Conservation (phyloP, 2,888 invertebrate genomes). For the Xiphydria camelus region DNA sequence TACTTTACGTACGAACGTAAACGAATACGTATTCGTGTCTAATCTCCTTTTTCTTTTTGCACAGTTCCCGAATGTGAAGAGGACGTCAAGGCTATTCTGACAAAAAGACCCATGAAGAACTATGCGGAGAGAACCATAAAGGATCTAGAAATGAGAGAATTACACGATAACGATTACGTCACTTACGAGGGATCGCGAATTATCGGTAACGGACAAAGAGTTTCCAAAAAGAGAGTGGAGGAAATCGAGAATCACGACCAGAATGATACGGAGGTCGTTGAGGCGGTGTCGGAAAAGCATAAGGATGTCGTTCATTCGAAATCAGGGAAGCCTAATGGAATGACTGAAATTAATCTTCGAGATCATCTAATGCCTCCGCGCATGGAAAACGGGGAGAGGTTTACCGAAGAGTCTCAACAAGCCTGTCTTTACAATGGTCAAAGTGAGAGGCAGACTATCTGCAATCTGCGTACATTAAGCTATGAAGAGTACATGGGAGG, state of each 20-base stretch:
- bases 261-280: conserved; percentile 12
- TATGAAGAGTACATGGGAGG: conserved; percentile 49
- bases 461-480: conserved; percentile 35
- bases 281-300: not conserved
- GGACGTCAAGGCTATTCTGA: no score
- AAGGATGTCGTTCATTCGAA: conserved; percentile 9
- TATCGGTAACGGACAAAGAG: conserved; percentile 28
- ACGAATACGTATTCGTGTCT: no score
- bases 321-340: conserved; percentile 33
- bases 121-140: conserved; percentile 41
- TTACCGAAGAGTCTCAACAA: conserved; percentile 10
- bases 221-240: no score
- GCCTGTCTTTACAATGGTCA: conserved; percentile 30
- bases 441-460: conserved; percentile 26
- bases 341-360: conserved; percentile 21
- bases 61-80: no score
- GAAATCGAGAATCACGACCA: conserved; percentile 9
- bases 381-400: conserved; percentile 11
- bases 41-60: no score
- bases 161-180: not conserved
- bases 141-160: conserved; percentile 31
- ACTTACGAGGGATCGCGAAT: conserved; percentile 10
- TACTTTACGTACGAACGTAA: no score
- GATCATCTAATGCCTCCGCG: conserved; percentile 18
- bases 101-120: conserved; percentile 39